Base-by-base conservation (phyloP, 2,113 vertebrate species). In the Tapirus terrestris region DNA sequence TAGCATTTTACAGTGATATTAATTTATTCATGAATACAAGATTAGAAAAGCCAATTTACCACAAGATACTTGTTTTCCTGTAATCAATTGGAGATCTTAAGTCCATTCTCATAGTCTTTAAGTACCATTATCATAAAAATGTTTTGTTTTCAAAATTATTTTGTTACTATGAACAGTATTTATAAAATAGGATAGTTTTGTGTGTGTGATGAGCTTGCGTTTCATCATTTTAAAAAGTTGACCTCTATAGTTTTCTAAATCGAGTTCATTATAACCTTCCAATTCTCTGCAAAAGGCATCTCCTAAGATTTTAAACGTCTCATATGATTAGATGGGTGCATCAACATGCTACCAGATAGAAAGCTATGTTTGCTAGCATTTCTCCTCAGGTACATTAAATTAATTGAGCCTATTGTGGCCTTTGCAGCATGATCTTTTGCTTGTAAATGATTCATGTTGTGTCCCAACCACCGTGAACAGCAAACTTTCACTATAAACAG, bases 371-470 rank as follows among this genome's bases (percentile, higher is more conserved):
- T 97, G n/a, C 84, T 97, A 77, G n/a, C 39, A 75, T 72, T 95
- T 96, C 51, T 98, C 98, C 94, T 98, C 79, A 95, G 93, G 83
- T 97, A 91, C 0, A 2, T 97, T 98, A 97, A 98, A 98, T 98
- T 98, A 98, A 98, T 93, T 0, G 27, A 97, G 70, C 1, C 1
- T 75, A 51, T 97, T 96, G 83, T 91, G 48, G 97, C 85, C 73
- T 94, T 91, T 97, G 60, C 94, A 86, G 51, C 29, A 2, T 76
- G 83, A 67, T 94, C 56, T 97, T 98, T 98, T 97, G 96, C 94
- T 97, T 96, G 65, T 96, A 98, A 98, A 93, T 97, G 76, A 96
- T 97, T 98, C 53, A 23, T 97, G 75, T 93, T 29, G 31, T 8
- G 58, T 97, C 60, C 43, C 43, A 43, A 97, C 90, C 72, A 82